Percentiles rank a stretch among this genome's conserved stretches.
Conservation (phyloP, 2,113 vertebrate genomes). For the Stictonetta naevosa region DNA sequence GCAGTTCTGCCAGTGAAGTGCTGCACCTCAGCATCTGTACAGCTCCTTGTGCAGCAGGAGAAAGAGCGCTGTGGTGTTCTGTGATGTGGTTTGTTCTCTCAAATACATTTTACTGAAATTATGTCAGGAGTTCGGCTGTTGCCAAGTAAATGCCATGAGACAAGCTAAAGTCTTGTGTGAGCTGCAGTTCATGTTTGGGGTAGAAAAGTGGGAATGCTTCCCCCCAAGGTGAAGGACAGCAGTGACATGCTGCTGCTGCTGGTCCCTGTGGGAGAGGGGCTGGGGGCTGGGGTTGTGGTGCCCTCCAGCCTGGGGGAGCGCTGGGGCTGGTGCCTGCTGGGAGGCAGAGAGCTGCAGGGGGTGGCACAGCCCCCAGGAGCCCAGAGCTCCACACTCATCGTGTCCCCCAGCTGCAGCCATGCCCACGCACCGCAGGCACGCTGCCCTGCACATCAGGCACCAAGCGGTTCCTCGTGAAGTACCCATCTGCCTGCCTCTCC, state of each 20-base stretch:
- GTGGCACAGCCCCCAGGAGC: neutral
- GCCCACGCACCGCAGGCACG: neutral
- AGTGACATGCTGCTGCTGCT: too few relatives aligned
- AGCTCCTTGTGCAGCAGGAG: neutral
- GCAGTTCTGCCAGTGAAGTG: neutral
- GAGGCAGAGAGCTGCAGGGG: too few relatives aligned
- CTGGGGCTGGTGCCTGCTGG: neutral
- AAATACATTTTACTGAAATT: neutral
- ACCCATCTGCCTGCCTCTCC: neutral
- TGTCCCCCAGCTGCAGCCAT: rapidly evolving
- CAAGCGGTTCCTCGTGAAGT: neutral
- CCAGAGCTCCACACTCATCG: neutral
- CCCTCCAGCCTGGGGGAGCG: rapidly evolving
- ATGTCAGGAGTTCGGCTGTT: neutral
- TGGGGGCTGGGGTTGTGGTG: neutral
- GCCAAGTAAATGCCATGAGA: neutral
- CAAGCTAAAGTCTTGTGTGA: neutral
- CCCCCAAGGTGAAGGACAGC: neutral
- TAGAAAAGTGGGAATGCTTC: neutral
- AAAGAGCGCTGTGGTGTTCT: neutral
- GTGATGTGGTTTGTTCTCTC: neutral
- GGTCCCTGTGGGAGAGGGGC: neutral
- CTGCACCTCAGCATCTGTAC: neutral
- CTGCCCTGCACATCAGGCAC: rapidly evolving
- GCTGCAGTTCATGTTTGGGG: neutral